Evolutionary conservation across 1,140 invertebrate genomes (phyloP).

Genomic region (Lutraria rhynchaena): DNA sequence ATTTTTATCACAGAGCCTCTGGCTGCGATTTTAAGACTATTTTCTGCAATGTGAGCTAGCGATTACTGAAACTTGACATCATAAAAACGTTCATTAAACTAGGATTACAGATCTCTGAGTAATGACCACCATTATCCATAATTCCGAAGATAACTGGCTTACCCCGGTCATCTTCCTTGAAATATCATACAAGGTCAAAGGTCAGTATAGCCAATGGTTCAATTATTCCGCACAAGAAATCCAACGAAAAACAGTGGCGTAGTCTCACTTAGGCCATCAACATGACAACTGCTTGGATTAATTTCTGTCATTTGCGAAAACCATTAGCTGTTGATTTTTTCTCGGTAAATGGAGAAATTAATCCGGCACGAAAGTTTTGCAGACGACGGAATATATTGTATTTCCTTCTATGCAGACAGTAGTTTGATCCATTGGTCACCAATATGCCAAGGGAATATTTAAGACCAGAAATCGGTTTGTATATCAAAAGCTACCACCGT

Average conservation of each 20-base stretch:
- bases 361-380: too few relatives aligned
- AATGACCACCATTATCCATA: conserved; percentile 47
- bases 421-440: too few relatives aligned
- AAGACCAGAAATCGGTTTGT: too few relatives aligned
- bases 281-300: conserved; percentile 27
- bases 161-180: conserved; percentile 46
- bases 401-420: too few relatives aligned
- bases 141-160: conserved; percentile 33
- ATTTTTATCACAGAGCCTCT: too few relatives aligned
- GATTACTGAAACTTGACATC: background rate
- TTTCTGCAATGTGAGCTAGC: too few relatives aligned
- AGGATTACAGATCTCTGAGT: conserved; percentile 43
- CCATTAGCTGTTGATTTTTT: too few relatives aligned
- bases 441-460: too few relatives aligned
- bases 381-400: too few relatives aligned
- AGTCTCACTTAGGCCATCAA: conserved; percentile 3
- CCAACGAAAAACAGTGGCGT: background rate
- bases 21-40: too few relatives aligned
- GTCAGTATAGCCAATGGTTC: conserved; percentile 36
- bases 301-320: background rate
- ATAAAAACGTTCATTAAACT: conserved; percentile 42
- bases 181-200: conserved; percentile 38
- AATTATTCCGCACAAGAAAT: conserved; percentile 38
- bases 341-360: too few relatives aligned
- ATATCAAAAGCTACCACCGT: too few relatives aligned